Conservation (phyloP, 2,113 vertebrate species). For the Engraulis encrasicolus region DNA sequence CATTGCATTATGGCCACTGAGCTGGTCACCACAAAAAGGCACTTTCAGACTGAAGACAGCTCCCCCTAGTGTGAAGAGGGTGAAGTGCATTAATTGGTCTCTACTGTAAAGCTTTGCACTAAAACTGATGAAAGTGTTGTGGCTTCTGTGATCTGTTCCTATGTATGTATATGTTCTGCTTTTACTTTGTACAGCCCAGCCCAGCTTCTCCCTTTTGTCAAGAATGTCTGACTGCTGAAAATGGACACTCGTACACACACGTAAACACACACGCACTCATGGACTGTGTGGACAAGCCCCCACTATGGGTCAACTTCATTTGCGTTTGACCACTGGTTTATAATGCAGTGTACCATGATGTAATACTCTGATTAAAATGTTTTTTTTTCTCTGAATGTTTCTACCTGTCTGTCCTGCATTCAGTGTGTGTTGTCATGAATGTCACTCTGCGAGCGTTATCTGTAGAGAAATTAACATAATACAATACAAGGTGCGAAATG, state of each 20-base stretch:
- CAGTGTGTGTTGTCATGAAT: neutral
- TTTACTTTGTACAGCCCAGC: neutral
- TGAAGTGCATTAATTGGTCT: slow-evolving; percentile 21
- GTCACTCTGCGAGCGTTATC: too few species aligned
- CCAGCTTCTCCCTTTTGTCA: neutral
- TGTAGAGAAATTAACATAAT: too few species aligned
- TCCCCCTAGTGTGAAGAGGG: neutral
- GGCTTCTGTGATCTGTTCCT: neutral
- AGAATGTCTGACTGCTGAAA: slow-evolving; percentile 12
- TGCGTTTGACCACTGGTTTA: slow-evolving; percentile 9
- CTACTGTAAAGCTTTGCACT: slow-evolving; percentile 16
- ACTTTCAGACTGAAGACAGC: neutral
- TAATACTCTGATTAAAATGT: slow-evolving; percentile 17
- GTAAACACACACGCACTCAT: neutral
- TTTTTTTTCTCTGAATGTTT: neutral
- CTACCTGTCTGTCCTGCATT: neutral
- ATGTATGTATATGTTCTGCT: slow-evolving; percentile 4
- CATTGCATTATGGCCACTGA: neutral
- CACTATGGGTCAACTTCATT: neutral
- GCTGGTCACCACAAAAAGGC: neutral
- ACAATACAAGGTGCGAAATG: too few species aligned
- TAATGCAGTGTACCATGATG: slow-evolving; percentile 20
- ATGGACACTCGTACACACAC: neutral
- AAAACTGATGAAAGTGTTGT: slow-evolving; percentile 5
- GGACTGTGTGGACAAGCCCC: neutral